Evolutionary conservation across 2,888 invertebrate species (phyloP).

Genomic region (Perizoma affinitatum): DNA sequence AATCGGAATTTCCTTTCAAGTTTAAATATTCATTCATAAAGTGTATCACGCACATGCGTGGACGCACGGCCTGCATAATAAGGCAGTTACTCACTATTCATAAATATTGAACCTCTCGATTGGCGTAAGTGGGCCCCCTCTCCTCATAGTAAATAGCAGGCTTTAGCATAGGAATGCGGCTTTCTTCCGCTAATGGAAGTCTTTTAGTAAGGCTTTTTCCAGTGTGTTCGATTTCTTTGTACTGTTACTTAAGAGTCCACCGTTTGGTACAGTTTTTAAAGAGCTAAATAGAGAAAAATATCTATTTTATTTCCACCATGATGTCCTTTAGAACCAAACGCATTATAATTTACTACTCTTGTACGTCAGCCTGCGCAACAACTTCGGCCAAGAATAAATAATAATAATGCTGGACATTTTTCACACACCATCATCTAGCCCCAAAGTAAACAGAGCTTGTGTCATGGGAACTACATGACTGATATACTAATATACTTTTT

Average conservation of each 20-base stretch:
- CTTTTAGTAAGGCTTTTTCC: not conserved
- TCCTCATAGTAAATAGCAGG: conserved; percentile 15
- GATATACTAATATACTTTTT: too few relatives aligned
- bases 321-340: too few relatives aligned
- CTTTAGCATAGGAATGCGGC: conserved; percentile 13
- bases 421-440: too few relatives aligned
- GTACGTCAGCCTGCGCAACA: too few relatives aligned
- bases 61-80: conserved; percentile 29
- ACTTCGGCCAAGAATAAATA: too few relatives aligned
- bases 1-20: conserved; percentile 25
- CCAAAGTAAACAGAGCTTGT: too few relatives aligned
- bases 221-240: not conserved
- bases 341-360: too few relatives aligned
- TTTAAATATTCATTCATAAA: conserved; percentile 35
- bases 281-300: too few relatives aligned
- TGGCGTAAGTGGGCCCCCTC: conserved; percentile 23
- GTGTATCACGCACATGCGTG: conserved; percentile 34
- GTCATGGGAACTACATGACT: too few relatives aligned
- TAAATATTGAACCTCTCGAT: conserved; percentile 29
- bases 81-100: conserved; percentile 34
- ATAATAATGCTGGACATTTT: too few relatives aligned
- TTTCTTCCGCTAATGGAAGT: conserved; percentile 2
- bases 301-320: too few relatives aligned
- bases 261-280: not conserved
- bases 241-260: too few relatives aligned